Evolutionary conservation across 2,797 vertebrate species (phyloP).

Genomic region (Bryconaethiops microstoma): DNA sequence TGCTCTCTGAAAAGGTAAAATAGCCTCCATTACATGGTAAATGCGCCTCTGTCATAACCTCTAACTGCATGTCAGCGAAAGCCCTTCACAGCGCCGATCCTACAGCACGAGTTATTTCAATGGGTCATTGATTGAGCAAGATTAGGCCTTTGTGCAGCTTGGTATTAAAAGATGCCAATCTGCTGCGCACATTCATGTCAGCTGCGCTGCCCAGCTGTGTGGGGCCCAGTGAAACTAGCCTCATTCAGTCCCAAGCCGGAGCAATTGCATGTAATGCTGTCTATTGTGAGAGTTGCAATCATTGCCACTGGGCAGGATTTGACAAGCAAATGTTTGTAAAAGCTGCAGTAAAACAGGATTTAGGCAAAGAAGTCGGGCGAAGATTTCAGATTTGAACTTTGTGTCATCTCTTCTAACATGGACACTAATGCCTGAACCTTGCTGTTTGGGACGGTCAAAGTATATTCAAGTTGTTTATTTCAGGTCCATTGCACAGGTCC

Average conservation of each 20-base stretch:
- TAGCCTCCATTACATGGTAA: slow-evolving; percentile 32
- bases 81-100: slow-evolving; percentile 33
- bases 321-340: slow-evolving; percentile 28
- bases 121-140: slow-evolving; percentile 61
- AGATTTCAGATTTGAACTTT: slow-evolving; percentile 10
- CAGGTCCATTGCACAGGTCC: background rate
- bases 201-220: slow-evolving; percentile 59
- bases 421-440: background rate
- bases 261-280: slow-evolving; percentile 44
- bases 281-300: slow-evolving; percentile 53
- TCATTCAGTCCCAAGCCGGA: slow-evolving; percentile 49
- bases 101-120: slow-evolving; percentile 50
- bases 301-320: slow-evolving; percentile 42
- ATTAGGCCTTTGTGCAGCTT: slow-evolving; percentile 55
- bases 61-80: slow-evolving; percentile 24
- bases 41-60: slow-evolving; percentile 28
- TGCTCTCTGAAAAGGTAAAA: slow-evolving; percentile 42
- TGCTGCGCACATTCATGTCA: slow-evolving; percentile 50
- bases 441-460: background rate
- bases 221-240: slow-evolving; percentile 42
- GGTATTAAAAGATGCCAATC: slow-evolving; percentile 60
- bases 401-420: background rate
- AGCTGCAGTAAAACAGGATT: slow-evolving; percentile 20
- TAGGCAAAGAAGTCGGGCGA: background rate
- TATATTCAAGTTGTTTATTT: background rate